Evolutionary conservation across 2,113 vertebrate genomes (phyloP).

Genomic region (Vulpes vulpes): DNA sequence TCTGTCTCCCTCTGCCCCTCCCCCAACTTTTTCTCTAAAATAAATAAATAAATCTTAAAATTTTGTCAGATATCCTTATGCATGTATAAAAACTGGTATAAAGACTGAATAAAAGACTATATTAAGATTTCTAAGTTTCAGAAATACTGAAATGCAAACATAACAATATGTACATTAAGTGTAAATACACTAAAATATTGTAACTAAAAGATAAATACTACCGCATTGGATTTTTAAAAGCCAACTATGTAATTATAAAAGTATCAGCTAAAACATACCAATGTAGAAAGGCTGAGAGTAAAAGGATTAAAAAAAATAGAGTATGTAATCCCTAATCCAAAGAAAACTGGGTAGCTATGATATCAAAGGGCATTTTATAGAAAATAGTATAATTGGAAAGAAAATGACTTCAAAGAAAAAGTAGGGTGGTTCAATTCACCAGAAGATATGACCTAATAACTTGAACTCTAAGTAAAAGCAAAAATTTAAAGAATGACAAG

Average conservation of each 20-base stretch:
- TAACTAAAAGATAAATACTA: neutral
- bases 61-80: neutral
- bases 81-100: neutral
- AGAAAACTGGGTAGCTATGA: neutral
- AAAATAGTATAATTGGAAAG: neutral
- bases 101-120: neutral
- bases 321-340: neutral
- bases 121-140: neutral
- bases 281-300: neutral
- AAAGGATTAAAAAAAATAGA: neutral
- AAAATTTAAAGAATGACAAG: neutral
- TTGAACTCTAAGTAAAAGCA: neutral
- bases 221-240: neutral
- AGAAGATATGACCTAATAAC: neutral
- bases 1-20: neutral
- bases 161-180: neutral
- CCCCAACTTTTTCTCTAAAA: neutral
- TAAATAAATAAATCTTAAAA: neutral
- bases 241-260: neutral
- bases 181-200: neutral
- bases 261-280: neutral
- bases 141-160: neutral
- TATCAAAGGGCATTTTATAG: neutral
- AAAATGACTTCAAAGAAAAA: conserved; percentile 11
- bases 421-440: neutral